Evolutionary conservation across 2,888 invertebrate genomes (phyloP).

Genomic region (Rhagophthalmus giganteus): DNA sequence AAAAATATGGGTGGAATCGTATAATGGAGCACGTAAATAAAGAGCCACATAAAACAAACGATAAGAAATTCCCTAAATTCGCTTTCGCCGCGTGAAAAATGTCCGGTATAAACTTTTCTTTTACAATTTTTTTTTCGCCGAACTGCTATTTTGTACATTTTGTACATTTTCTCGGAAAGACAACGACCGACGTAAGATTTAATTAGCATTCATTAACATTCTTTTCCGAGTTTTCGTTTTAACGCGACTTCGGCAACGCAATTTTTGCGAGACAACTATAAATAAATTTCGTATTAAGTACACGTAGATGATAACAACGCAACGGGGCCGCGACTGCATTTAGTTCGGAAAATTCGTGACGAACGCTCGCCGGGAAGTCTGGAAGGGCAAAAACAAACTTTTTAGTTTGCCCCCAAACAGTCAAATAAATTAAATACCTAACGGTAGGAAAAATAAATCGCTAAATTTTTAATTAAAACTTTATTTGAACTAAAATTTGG

Average conservation of each 20-base stretch:
- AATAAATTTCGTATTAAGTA: too few species aligned
- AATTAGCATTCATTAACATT: neutral
- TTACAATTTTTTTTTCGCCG: neutral
- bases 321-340: too few species aligned
- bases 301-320: too few species aligned
- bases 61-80: neutral
- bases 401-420: constrained; percentile 10
- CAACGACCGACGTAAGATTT: neutral
- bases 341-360: constrained; percentile 13
- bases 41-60: neutral
- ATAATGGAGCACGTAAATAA: neutral
- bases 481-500: constrained; percentile 24
- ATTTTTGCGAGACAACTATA: too few species aligned
- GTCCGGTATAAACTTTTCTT: neutral
- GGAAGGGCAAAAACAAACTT: constrained; percentile 11
- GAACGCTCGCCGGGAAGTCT: constrained; percentile 5
- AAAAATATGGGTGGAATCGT: neutral
- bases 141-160: neutral
- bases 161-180: neutral
- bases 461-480: constrained; percentile 30
- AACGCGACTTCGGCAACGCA: too few species aligned
- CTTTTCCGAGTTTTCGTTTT: too few species aligned
- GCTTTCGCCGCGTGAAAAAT: neutral
- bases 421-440: constrained; percentile 25
- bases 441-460: constrained; percentile 20